Evolutionary conservation across 2,113 vertebrate species (phyloP).

Genomic region (Lepus europaeus): DNA sequence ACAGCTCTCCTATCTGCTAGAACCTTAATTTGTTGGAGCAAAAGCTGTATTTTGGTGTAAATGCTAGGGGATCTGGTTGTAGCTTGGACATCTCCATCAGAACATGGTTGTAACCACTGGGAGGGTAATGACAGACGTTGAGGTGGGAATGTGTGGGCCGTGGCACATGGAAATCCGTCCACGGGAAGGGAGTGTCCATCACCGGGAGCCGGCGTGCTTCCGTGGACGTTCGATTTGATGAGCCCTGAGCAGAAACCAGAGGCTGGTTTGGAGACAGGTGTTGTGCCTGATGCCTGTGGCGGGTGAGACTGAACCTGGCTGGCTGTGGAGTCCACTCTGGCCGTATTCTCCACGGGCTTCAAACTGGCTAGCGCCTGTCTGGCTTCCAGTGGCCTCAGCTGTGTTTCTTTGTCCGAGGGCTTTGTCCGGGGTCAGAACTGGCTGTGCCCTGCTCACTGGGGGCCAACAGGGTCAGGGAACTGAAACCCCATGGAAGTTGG

Average conservation of each 20-base stretch:
- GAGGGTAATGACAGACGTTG: background rate
- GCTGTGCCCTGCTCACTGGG: fast-evolving
- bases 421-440: fast-evolving
- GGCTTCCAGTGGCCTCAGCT: background rate
- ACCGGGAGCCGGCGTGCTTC: background rate
- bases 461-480: background rate
- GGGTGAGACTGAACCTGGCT: too few relatives aligned
- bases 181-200: background rate
- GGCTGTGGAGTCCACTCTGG: too few relatives aligned
- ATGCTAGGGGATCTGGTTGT: background rate
- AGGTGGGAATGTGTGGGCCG: background rate
- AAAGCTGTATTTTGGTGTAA: background rate
- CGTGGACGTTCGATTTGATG: background rate
- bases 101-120: background rate
- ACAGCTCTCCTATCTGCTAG: background rate
- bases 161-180: background rate
- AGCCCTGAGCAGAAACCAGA: background rate
- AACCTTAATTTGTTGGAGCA: background rate
- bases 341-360: too few relatives aligned
- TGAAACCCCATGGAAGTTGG: background rate
- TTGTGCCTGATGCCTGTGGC: background rate
- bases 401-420: background rate
- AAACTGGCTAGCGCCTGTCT: background rate
- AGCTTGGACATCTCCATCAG: background rate
- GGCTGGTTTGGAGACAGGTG: background rate